Conservation (phyloP, 2,113 vertebrate genomes). For the Butorides virescens region DNA sequence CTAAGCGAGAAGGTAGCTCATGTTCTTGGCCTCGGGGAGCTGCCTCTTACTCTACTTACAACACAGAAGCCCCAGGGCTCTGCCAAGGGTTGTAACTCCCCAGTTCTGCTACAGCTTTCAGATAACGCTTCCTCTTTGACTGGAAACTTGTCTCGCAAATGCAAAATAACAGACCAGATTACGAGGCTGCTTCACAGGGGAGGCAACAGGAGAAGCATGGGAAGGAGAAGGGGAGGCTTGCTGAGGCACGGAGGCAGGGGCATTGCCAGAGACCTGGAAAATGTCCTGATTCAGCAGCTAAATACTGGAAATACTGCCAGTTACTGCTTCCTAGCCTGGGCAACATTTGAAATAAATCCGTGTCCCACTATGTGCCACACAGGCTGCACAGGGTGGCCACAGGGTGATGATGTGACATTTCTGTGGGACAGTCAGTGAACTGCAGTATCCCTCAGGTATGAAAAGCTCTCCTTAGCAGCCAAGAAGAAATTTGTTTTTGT, state of each 20-base stretch:
- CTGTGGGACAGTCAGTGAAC: not conserved
- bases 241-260: not conserved
- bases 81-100: not conserved
- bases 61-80: not conserved
- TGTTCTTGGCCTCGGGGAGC: not conserved
- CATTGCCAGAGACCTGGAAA: not conserved
- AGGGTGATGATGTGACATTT: not conserved
- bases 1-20: not conserved
- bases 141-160: conserved; percentile 13
- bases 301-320: not conserved
- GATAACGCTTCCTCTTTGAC: conserved; percentile 8
- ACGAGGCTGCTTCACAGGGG: conserved; percentile 2
- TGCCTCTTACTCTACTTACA: not conserved
- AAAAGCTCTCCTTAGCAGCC: not conserved
- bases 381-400: not conserved
- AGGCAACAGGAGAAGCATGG: not conserved
- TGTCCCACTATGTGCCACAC: not conserved
- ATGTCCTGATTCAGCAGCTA: conserved; percentile 1
- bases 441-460: not conserved
- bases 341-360: not conserved
- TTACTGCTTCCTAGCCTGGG: not conserved
- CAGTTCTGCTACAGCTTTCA: conserved; percentile 29
- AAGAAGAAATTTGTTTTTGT: not conserved
- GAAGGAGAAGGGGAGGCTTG: not conserved
- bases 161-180: not conserved